Percentiles rank a stretch among this genome's conserved stretches.
These are phyloP conservation scores for Plusia festucae DNA, from an alignment of 2,888 invertebrate species.

Conservation along the genomic window DNA sequence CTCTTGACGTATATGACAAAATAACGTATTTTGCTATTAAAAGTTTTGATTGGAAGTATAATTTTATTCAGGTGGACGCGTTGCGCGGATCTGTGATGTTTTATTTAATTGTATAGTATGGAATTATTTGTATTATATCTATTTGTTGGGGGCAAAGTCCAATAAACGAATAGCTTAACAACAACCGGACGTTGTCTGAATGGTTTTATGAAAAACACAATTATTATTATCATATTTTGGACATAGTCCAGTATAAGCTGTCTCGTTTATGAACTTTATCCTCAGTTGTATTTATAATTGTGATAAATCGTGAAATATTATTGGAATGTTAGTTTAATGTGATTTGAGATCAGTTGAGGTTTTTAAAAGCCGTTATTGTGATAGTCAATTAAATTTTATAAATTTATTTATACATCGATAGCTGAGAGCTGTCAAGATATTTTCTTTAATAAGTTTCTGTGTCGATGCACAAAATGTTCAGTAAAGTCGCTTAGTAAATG, in stretches of 20 bases:
- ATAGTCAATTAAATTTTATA: constrained; percentile 63
- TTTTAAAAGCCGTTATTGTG: constrained; percentile 69
- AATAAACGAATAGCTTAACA: constrained; percentile 3
- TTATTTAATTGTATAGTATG: constrained; percentile 43
- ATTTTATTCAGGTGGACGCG: constrained; percentile 20
- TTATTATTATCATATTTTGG: constrained; percentile 10
- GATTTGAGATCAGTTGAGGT: constrained; percentile 61
- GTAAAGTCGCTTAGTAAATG: constrained; percentile 25
- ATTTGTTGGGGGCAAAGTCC: constrained; percentile 20
- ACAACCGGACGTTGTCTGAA: constrained; percentile 7
- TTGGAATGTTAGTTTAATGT: constrained; percentile 46
- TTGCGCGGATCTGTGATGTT: constrained; percentile 56
- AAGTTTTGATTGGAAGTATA: constrained; percentile 41
- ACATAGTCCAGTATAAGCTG: constrained; percentile 19
- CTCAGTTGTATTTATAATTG: constrained; percentile 46
- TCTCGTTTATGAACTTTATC: constrained; percentile 29
- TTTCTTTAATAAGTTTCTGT: constrained; percentile 35
- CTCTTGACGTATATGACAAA: constrained; percentile 3
- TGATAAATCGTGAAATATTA: constrained; percentile 52
- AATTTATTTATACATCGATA: constrained; percentile 51
- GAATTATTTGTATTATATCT: constrained; percentile 40
- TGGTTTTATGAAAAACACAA: constrained; percentile 17
- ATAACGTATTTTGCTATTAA: constrained; percentile 22
- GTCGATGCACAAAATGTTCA: constrained; percentile 29
- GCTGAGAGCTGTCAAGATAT: constrained; percentile 55